Conservation (phyloP, 2,888 invertebrate species). For the Seladonia tumulorum region DNA sequence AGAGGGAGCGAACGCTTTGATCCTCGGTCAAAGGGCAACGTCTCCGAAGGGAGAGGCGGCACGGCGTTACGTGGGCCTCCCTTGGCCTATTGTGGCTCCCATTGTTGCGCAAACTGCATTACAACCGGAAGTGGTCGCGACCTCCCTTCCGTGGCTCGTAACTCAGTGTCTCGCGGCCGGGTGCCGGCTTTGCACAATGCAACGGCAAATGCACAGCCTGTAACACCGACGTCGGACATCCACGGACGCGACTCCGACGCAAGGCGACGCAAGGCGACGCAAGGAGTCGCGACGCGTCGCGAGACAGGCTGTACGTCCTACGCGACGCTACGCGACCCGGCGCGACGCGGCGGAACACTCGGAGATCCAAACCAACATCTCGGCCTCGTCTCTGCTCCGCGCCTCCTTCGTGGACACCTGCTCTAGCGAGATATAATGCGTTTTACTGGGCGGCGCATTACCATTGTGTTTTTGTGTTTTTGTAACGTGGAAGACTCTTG, state of each 20-base stretch:
- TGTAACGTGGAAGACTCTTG: too few species aligned
- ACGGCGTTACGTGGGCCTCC: slow-evolving; percentile 65
- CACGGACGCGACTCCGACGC: slow-evolving; percentile 66
- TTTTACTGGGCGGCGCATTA: too few species aligned
- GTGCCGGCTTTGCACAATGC: slow-evolving; percentile 64
- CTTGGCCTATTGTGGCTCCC: slow-evolving; percentile 81
- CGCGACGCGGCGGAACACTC: slow-evolving; percentile 11
- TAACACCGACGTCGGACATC: slow-evolving; percentile 61
- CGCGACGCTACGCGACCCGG: not conserved
- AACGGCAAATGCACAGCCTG: slow-evolving; percentile 61
- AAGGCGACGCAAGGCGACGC: slow-evolving; percentile 69
- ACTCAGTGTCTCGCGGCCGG: slow-evolving; percentile 81
- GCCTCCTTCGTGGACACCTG: not conserved
- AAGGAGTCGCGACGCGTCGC: slow-evolving; percentile 60
- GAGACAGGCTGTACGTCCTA: slow-evolving; percentile 45
- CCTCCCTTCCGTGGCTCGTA: slow-evolving; percentile 83
- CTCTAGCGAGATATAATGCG: not conserved
- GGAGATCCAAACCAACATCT: slow-evolving; percentile 28
- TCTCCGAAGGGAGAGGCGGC: slow-evolving; percentile 71
- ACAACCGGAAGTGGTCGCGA: slow-evolving; percentile 83
- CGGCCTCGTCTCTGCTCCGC: slow-evolving; percentile 5
- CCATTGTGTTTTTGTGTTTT: too few species aligned
- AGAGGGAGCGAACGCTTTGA: slow-evolving; percentile 75
- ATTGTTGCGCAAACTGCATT: slow-evolving; percentile 84
- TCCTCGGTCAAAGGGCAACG: slow-evolving; percentile 79